These are phyloP conservation scores for Bungarus multicinctus DNA, from an alignment of 2,113 vertebrate species.

Conservation along the genomic window DNA sequence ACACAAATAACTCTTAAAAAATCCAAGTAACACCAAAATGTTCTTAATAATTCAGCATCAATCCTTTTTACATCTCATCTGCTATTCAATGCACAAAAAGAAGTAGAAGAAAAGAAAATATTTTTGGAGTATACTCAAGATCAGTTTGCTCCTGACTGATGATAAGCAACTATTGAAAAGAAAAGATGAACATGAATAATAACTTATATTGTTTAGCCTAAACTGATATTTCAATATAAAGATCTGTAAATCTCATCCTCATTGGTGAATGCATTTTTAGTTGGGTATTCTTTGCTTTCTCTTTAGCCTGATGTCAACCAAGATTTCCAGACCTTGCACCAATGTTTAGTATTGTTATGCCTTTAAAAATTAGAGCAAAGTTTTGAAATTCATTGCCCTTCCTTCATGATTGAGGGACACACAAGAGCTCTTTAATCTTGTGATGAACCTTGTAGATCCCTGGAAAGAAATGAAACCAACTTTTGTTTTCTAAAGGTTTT, in stretches of 20 bases:
- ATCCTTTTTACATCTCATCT: background rate
- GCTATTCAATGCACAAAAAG: too few relatives aligned
- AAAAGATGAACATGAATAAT: background rate
- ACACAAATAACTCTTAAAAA: background rate
- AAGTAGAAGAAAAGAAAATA: too few relatives aligned
- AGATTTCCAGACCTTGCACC: background rate
- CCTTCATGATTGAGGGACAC: background rate
- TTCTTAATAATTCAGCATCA: background rate
- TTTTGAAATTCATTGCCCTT: background rate
- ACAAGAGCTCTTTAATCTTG: background rate
- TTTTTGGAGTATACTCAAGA: background rate
- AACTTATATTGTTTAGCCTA: background rate
- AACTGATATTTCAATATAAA: background rate
- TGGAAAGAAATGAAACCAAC: background rate
- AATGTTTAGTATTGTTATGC: background rate
- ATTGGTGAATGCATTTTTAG: background rate
- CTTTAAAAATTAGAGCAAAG: background rate
- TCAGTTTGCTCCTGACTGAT: background rate
- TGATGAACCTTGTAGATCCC: background rate
- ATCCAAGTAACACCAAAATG: background rate
- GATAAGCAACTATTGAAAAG: background rate
- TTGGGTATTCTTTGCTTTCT: background rate
- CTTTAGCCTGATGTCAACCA: background rate
- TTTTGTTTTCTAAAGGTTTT: background rate
- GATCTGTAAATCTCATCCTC: background rate